Base-by-base conservation (phyloP, 2,888 invertebrate species). In the Aphodius sticticus region DNA sequence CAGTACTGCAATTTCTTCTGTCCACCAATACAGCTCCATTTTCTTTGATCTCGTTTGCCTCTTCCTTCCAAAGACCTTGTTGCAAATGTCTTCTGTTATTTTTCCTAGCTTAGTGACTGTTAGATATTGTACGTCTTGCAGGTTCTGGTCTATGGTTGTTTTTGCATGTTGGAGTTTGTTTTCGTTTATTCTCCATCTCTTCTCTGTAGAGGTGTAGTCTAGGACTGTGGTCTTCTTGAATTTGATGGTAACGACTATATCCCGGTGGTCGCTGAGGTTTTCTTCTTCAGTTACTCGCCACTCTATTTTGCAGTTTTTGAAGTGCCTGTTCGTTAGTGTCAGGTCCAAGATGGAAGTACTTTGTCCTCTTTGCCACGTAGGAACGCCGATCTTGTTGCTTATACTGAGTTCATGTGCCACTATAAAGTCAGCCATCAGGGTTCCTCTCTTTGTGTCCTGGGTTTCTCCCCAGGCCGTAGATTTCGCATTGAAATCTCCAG, bases 401-500 rank as follows among this genome's bases (percentile, higher is more conserved):
- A 69, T 70, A 1, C 9, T 38, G 35, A 74, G 16, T 4, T 38
- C n/a, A 3, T 36, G 6, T 12, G 53, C 38, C 6, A 16, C 37
- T 53, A 69, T 69, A 76, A 38, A 53, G 7, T 76, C 81, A 69
- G 37, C 37, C 2, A 81, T 35, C 5, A 70, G 12, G 35, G 37
- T 36, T 37, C 72, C 72, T 36, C 79, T 77, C 14, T 16, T 76
- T 9, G 77, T 70, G 4, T 16, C 53, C 9, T 16, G 4, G 26
- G 26, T 26, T n/a, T 69, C 76, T 16, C 79, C 81, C 81, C 81
- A 81, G 6, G 15, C 26, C 69, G 70, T n/a, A 12, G 38, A 53
- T 15, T 79, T 77, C 6, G 81, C 79, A 69, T 81, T 79, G 38
- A 81, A 81, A 53, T 81, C 79, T 16, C 77, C 81, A 1, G 16